phyloP scores from a whole-genome alignment of 2,113 vertebrate species.

The Melanotaenia duboulayi region DNA sequence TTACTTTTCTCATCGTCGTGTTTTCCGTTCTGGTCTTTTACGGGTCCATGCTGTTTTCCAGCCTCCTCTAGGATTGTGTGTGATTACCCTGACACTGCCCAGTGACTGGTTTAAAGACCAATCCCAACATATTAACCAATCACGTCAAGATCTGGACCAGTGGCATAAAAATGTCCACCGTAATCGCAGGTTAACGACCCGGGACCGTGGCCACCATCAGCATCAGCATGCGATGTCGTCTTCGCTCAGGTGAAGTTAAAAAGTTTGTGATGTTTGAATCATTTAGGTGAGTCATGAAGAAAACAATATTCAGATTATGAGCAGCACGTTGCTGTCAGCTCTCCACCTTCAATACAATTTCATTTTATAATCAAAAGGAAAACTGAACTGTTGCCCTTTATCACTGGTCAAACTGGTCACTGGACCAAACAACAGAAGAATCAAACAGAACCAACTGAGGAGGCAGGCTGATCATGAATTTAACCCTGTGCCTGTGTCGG shows the following conservation, averaged over 20 bases:
- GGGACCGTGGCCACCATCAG: conserved; percentile 2
- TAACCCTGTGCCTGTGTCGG: too few species aligned
- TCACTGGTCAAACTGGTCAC: too few species aligned
- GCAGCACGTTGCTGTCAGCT: too few species aligned
- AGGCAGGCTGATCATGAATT: too few species aligned
- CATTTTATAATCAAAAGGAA: too few species aligned
- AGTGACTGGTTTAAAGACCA: conserved; percentile 65
- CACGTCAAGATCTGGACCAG: conserved; percentile 27
- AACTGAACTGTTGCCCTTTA: too few species aligned
- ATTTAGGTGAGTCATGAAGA: too few species aligned
- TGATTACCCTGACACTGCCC: conserved; percentile 72
- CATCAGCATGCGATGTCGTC: not conserved
- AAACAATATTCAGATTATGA: too few species aligned
- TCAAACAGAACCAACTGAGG: too few species aligned
- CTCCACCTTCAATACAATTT: too few species aligned
- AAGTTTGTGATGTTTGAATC: not conserved
- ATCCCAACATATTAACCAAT: conserved; percentile 10
- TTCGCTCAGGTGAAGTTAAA: conserved; percentile 21
- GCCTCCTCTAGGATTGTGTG: conserved; percentile 76
- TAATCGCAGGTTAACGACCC: conserved; percentile 33
- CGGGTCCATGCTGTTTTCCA: conserved; percentile 38
- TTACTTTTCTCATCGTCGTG: not conserved
- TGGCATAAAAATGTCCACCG: conserved; percentile 11
- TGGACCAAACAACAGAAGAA: too few species aligned
- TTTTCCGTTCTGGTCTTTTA: not conserved